Base-by-base conservation (phyloP, 2,888 invertebrate genomes). In the Netelia melanura region DNA sequence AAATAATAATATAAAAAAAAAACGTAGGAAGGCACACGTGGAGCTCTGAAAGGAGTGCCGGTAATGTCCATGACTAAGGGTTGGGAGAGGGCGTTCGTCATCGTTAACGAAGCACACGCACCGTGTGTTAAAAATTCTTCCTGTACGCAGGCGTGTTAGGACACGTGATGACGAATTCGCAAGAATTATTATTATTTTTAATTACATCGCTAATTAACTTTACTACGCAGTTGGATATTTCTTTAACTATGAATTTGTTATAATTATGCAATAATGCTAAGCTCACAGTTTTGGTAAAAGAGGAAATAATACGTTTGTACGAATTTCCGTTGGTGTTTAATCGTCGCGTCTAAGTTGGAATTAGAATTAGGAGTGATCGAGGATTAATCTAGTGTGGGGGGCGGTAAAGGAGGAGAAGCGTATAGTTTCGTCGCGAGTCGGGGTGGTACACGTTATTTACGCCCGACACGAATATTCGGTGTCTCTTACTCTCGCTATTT, bases 391-490 rank as follows among this genome's bases (percentile, higher is more conserved):
- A 54, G 70, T 71, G 68, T 70, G 72, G 58, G 21, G 68, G 44
- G 14, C 30, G 44, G 17, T 23, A 3, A 23, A 61, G 54, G 48
- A 25, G 3, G 56, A 52, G 21, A 58, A 58, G 58, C 21, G 58
- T 21, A 58, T 76, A 75, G 17, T 48, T 71, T 62, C 30, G 54
- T 80, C 61, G 62, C 43, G 58, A 58, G 25, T 2, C 23, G 67
- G 65, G 62, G 43, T 70, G 72, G 81, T 74, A 74, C 68, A 76
- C 48, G 56, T 80, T 85, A 70, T 56, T 85, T 70, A 83, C 67
- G 80, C 80, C 80, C 79, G 77, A 38, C 77, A 85, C 85, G 83
- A 81, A 83, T 61, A 54, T 52, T 71, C 70, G 2, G 8, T 52
- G 70, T 65, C 75, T 6, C 43, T 56, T 58, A 52, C 72, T 38